Evolutionary conservation across 2,888 invertebrate genomes (phyloP).

Genomic region (Crematogaster levior): DNA sequence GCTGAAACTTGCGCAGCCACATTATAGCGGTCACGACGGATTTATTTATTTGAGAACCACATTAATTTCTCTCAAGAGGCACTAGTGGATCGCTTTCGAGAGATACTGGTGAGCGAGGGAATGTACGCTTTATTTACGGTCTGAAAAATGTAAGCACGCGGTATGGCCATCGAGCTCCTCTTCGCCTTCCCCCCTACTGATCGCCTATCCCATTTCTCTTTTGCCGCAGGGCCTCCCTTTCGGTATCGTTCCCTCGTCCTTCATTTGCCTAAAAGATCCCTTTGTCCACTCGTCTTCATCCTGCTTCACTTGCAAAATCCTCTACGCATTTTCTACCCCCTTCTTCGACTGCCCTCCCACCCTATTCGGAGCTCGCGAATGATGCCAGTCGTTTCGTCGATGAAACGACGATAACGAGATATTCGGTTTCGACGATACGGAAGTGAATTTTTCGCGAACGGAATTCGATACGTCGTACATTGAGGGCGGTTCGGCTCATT

Average conservation of each 20-base stretch:
- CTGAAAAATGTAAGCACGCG: constrained; percentile 71
- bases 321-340: constrained; percentile 41
- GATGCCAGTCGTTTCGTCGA: constrained; percentile 49
- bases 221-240: constrained; percentile 64
- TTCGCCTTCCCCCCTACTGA: constrained; percentile 37
- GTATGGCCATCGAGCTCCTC: constrained; percentile 63
- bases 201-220: constrained; percentile 75
- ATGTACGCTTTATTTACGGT: constrained; percentile 73
- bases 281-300: constrained; percentile 76
- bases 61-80: constrained; percentile 74
- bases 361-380: constrained; percentile 37
- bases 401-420: constrained; percentile 56
- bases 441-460: constrained; percentile 54
- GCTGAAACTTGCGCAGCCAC: constrained; percentile 11
- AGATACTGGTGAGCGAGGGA: constrained; percentile 62
- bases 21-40: constrained; percentile 68
- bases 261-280: constrained; percentile 77
- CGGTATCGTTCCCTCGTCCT: constrained; percentile 72
- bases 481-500: constrained; percentile 49
- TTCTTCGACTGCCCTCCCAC: background rate
- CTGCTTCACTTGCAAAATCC: constrained; percentile 67
- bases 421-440: constrained; percentile 53
- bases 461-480: constrained; percentile 50
- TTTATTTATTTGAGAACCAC: constrained; percentile 79
- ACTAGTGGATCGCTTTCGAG: constrained; percentile 61